These are phyloP conservation scores for Rana temporaria DNA, from an alignment of 2,113 vertebrate species.

Conservation along the genomic window DNA sequence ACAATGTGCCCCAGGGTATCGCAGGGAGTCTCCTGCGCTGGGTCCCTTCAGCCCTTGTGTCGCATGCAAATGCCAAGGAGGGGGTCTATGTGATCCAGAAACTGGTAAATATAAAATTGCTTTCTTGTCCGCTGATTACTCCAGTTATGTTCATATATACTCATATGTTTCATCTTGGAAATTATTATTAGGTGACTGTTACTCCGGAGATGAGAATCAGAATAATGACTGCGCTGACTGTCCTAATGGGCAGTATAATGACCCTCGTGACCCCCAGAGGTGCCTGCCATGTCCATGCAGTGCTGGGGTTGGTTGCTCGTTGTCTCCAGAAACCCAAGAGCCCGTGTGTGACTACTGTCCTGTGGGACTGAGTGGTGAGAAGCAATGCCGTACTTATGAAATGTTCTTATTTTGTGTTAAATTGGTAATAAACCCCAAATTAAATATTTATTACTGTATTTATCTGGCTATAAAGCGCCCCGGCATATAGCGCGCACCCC, in stretches of 20 bases:
- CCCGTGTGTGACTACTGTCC: constrained; percentile 81
- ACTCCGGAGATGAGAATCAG: constrained; percentile 78
- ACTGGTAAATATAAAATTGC: constrained; percentile 74
- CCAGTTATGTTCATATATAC: not conserved
- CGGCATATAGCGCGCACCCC: too few species aligned
- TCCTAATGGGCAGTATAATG: constrained; percentile 77
- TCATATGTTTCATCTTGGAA: not conserved
- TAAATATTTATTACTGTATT: too few species aligned
- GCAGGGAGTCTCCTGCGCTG: constrained; percentile 63
- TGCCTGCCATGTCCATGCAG: constrained; percentile 83
- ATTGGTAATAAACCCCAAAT: too few species aligned
- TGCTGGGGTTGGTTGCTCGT: constrained; percentile 73
- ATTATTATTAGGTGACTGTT: constrained; percentile 79
- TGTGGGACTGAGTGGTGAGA: constrained; percentile 78
- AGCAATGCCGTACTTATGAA: too few species aligned
- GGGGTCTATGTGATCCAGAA: constrained; percentile 84
- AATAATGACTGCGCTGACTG: constrained; percentile 68
- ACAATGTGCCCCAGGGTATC: constrained; percentile 82
- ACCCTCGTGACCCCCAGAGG: constrained; percentile 61
- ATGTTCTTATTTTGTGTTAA: too few species aligned
- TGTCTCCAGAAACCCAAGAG: constrained; percentile 64
- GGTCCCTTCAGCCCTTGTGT: constrained; percentile 81
- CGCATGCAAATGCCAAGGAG: constrained; percentile 82
- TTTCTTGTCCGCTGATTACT: not conserved
- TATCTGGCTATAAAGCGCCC: too few species aligned